A percentile compares a stretch with the other conserved stretches of the same genome.
These are phyloP conservation scores for Ectemnius lituratus DNA, from an alignment of 2,888 invertebrate genomes.

Conservation along the genomic window DNA sequence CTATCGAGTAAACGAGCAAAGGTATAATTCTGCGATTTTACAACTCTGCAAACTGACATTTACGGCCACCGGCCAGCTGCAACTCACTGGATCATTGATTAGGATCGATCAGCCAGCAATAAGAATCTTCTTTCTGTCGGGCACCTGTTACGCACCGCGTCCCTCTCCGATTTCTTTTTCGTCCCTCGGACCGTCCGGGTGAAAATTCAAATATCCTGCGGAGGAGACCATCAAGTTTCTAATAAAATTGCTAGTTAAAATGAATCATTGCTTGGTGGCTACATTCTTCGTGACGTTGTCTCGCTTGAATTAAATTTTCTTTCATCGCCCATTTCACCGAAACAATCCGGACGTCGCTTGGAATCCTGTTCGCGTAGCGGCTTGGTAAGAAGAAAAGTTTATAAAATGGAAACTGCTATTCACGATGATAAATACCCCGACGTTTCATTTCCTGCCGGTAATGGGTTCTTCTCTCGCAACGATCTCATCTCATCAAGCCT, in stretches of 20 bases:
- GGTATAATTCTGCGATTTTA: slow-evolving; percentile 65
- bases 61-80: slow-evolving; percentile 58
- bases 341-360: slow-evolving; percentile 28
- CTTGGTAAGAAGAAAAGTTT: slow-evolving; percentile 9
- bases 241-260: slow-evolving; percentile 4
- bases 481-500: slow-evolving; percentile 44
- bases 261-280: background rate
- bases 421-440: slow-evolving; percentile 60
- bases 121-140: slow-evolving; percentile 43
- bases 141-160: slow-evolving; percentile 52
- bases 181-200: background rate
- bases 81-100: slow-evolving; percentile 61
- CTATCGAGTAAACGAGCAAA: slow-evolving; percentile 42
- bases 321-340: background rate
- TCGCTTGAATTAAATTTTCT: slow-evolving; percentile 23
- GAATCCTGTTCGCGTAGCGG: background rate
- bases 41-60: slow-evolving; percentile 60
- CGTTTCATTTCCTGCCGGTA: slow-evolving; percentile 63
- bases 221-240: background rate
- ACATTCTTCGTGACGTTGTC: slow-evolving; percentile 7
- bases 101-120: slow-evolving; percentile 57
- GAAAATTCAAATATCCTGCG: background rate
- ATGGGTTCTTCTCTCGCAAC: slow-evolving; percentile 55
- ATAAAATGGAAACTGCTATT: slow-evolving; percentile 27
- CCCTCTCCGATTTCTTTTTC: background rate